These are phyloP conservation scores for Vombatus ursinus DNA, from an alignment of 2,113 vertebrate species.

Conservation along the genomic window DNA sequence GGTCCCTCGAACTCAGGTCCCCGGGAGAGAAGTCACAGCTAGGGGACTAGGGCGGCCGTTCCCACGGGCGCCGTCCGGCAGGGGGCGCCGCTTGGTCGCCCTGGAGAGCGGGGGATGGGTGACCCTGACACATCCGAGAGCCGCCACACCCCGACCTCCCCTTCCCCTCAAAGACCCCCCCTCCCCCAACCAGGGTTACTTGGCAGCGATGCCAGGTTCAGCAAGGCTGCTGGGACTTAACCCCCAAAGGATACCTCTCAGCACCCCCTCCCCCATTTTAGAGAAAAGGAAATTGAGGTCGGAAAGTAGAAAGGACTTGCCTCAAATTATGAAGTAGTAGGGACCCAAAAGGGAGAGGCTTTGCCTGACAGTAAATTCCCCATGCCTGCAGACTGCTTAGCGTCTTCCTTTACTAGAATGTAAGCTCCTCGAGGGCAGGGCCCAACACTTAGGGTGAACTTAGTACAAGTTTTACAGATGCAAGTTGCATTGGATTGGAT, in stretches of 20 bases:
- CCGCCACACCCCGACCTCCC: neutral
- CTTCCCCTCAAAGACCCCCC: too few species aligned
- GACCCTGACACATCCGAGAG: neutral
- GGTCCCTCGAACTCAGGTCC: neutral
- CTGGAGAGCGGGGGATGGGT: neutral
- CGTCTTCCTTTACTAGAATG: too few species aligned
- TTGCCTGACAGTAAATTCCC: too few species aligned
- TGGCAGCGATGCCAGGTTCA: neutral
- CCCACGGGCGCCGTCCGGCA: too few species aligned
- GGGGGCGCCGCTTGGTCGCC: too few species aligned
- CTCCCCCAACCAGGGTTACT: neutral
- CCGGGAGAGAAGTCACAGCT: constrained; percentile 25
- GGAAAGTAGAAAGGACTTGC: neutral
- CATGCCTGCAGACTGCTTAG: too few species aligned
- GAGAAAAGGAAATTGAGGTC: neutral
- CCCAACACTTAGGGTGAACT: too few species aligned
- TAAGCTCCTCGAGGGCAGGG: too few species aligned
- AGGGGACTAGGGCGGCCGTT: neutral
- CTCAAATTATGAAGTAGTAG: too few species aligned
- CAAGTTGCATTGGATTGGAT: neutral
- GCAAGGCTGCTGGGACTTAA: neutral
- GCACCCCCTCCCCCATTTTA: neutral
- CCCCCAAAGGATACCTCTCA: neutral
- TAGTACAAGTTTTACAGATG: too few species aligned
- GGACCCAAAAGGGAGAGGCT: neutral